phyloP scores from a whole-genome alignment of 2,797 vertebrate genomes.

The Pipistrellus kuhlii region DNA sequence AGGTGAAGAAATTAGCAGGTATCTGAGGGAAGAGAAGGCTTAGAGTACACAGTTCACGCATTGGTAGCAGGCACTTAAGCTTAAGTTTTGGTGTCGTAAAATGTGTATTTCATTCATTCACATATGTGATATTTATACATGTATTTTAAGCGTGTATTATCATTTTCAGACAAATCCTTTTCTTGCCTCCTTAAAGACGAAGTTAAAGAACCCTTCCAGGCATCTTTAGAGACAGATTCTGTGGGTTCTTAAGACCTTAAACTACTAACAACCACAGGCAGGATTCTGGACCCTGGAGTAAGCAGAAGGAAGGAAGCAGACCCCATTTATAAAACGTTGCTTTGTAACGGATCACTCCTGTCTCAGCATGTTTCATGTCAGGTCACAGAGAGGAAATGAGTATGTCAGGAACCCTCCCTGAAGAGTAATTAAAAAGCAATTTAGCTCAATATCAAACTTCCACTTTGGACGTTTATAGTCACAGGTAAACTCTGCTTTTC shows the following conservation, averaged over 20 bases:
- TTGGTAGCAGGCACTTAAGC: neutral
- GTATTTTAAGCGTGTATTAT: neutral
- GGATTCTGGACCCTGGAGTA: neutral
- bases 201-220: neutral
- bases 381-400: constrained; percentile 12
- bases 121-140: neutral
- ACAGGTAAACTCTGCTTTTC: constrained; percentile 28
- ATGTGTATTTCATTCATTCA: neutral
- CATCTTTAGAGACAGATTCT: neutral
- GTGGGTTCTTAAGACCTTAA: neutral
- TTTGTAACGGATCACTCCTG: constrained; percentile 41
- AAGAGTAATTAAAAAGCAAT: constrained; percentile 47
- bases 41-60: neutral
- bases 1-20: neutral
- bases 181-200: constrained; percentile 31
- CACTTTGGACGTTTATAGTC: neutral
- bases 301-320: neutral
- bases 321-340: constrained; percentile 4
- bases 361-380: neutral
- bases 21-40: neutral
- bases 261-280: neutral
- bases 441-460: constrained; percentile 20
- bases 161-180: neutral
- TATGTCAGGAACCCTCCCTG: neutral
- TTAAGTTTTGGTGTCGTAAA: neutral